These are phyloP conservation scores for Anodontia alba DNA, from an alignment of 2,888 invertebrate species.

Conservation along the genomic window DNA sequence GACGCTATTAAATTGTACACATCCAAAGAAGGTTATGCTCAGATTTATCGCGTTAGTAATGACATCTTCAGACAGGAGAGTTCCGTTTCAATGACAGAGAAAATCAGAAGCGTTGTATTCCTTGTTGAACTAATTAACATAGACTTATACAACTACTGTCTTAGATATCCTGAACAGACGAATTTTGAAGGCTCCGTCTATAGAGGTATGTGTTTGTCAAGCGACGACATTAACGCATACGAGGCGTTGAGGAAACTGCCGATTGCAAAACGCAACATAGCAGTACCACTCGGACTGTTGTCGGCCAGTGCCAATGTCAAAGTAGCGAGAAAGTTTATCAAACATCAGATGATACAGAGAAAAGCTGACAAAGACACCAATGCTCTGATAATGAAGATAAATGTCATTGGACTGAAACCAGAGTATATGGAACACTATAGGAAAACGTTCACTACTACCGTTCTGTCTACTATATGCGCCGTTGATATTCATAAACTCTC, in stretches of 20 bases:
- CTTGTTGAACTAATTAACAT: slow-evolving; percentile 68
- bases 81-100: slow-evolving; percentile 45
- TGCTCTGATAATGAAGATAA: slow-evolving; percentile 55
- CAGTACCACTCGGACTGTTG: slow-evolving; percentile 61
- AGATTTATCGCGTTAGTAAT: slow-evolving; percentile 54
- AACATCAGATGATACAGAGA: slow-evolving; percentile 28
- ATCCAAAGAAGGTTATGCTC: slow-evolving; percentile 53
- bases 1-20: slow-evolving; percentile 56
- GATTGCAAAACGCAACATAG: slow-evolving; percentile 53
- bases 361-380: slow-evolving; percentile 5
- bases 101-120: slow-evolving; percentile 59
- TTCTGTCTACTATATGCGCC: slow-evolving; percentile 65
- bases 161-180: slow-evolving; percentile 40
- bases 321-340: slow-evolving; percentile 51
- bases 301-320: slow-evolving; percentile 47
- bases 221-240: slow-evolving; percentile 45
- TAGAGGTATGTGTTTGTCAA: slow-evolving; percentile 50
- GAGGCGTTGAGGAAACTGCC: slow-evolving; percentile 45
- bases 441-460: slow-evolving; percentile 50
- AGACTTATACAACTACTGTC: slow-evolving; percentile 65
- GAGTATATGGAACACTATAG: slow-evolving; percentile 57
- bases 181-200: slow-evolving; percentile 62
- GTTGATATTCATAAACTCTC: slow-evolving; percentile 64
- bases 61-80: slow-evolving; percentile 55
- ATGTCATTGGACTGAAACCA: slow-evolving; percentile 64